Evolutionary conservation across 2,888 invertebrate genomes (phyloP).

Genomic region (Sthenelais limicola): DNA sequence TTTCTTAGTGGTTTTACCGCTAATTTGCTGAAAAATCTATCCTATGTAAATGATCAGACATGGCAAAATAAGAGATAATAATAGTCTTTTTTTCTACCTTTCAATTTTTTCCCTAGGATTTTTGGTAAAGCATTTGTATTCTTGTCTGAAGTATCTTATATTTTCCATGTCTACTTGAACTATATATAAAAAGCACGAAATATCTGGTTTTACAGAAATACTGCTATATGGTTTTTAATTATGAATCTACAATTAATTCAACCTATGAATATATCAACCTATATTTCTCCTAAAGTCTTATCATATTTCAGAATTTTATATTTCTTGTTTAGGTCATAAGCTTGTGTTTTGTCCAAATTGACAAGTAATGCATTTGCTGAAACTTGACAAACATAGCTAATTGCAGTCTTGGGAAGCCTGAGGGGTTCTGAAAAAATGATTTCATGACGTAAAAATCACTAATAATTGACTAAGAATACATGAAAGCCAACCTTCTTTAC

Average conservation of each 20-base stretch:
- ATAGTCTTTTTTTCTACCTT: not conserved
- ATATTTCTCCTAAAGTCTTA: not conserved
- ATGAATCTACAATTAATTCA: not conserved
- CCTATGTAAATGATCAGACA: not conserved
- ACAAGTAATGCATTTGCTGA: no score
- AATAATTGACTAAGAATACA: no score
- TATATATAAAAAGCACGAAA: no score
- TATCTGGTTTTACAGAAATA: no score
- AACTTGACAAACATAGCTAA: no score
- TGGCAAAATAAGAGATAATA: constrained; percentile 38
- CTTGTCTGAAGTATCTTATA: not conserved
- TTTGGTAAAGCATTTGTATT: not conserved
- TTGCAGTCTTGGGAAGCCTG: no score
- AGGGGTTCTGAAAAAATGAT: no score
- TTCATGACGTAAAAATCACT: no score
- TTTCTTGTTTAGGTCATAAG: not conserved
- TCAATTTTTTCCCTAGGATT: not conserved
- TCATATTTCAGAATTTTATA: not conserved
- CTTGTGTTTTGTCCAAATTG: no score
- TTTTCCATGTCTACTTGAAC: constrained; percentile 33
- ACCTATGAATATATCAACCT: not conserved
- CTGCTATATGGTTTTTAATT: not conserved
- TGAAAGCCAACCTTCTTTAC: no score
- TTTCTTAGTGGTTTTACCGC: no score
- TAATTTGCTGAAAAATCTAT: no score